Percentiles rank a stretch among this genome's conserved stretches.
phyloP scores from a whole-genome alignment of 2,113 vertebrate species.

The Cyanoderma ruficeps region DNA sequence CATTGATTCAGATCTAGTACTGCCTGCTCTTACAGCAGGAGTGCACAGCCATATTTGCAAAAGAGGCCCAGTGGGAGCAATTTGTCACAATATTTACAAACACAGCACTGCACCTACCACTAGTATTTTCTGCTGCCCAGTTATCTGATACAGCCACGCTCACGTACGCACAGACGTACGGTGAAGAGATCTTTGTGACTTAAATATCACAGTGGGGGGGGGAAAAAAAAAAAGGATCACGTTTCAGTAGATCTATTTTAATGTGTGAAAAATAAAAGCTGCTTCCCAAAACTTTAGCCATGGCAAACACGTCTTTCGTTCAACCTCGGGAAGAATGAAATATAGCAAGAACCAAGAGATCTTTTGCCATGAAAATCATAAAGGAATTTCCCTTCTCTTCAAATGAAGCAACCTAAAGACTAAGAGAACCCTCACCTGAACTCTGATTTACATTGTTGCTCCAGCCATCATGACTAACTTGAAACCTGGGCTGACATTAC shows the following conservation, averaged over 20 bases:
- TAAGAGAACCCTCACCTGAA: neutral
- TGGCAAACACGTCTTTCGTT: neutral
- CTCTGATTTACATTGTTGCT: neutral
- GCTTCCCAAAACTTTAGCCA: neutral
- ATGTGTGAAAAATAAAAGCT: slow-evolving; percentile 13
- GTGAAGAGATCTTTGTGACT: neutral
- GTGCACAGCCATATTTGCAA: neutral
- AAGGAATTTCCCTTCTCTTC: neutral
- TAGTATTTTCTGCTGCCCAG: neutral
- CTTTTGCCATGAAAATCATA: neutral
- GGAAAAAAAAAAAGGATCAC: neutral
- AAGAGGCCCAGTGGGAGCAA: neutral
- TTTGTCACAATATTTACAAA: neutral
- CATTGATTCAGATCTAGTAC: fast-evolving
- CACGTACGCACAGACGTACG: fast-evolving
- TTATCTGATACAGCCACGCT: neutral
- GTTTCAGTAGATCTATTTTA: neutral
- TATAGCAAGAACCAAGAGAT: neutral
- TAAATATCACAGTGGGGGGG: neutral
- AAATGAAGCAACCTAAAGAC: neutral
- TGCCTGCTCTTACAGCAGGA: neutral
- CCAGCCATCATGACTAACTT: neutral
- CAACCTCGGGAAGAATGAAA: neutral
- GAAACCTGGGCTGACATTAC: neutral
- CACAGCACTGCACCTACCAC: neutral